These are phyloP conservation scores for Platyura marginata DNA, from an alignment of 1,140 invertebrate species.

Conservation along the genomic window DNA sequence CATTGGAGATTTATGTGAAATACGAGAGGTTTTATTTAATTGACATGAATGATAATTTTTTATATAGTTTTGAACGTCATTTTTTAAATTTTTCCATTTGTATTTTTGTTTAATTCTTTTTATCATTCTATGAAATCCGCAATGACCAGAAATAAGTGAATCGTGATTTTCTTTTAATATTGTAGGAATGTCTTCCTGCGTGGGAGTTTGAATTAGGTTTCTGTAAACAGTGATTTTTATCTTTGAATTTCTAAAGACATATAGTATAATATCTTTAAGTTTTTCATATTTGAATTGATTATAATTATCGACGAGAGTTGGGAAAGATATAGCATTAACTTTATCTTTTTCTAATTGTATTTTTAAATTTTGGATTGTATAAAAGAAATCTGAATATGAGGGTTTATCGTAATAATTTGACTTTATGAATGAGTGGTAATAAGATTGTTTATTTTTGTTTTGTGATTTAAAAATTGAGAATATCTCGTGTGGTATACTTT, in stretches of 20 bases:
- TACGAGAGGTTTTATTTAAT: slow-evolving; percentile 11
- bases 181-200: slow-evolving; percentile 7
- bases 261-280: slow-evolving; percentile 7
- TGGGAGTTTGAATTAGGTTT: slow-evolving; percentile 4
- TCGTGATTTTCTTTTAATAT: slow-evolving; percentile 13
- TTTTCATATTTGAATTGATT: slow-evolving; percentile 7
- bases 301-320: slow-evolving; percentile 3
- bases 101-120: slow-evolving; percentile 12
- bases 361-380: slow-evolving; percentile 6
- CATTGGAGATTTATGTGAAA: slow-evolving; percentile 10
- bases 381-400: slow-evolving; percentile 7
- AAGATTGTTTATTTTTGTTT: slow-evolving; percentile 1
- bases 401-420: slow-evolving; percentile 8
- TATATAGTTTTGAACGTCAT: slow-evolving; percentile 13
- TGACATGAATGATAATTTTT: slow-evolving; percentile 12
- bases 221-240: slow-evolving; percentile 7
- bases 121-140: slow-evolving; percentile 13
- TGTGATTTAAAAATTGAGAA: not conserved
- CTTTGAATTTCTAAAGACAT: slow-evolving; percentile 5
- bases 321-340: slow-evolving; percentile 4
- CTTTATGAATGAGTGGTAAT: slow-evolving; percentile 7
- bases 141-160: slow-evolving; percentile 13
- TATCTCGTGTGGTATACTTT: slow-evolving; percentile 1
- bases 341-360: slow-evolving; percentile 4
- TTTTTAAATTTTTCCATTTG: slow-evolving; percentile 14